phyloP scores from a whole-genome alignment of 2,797 vertebrate genomes.

The Acipenser ruthenus region DNA sequence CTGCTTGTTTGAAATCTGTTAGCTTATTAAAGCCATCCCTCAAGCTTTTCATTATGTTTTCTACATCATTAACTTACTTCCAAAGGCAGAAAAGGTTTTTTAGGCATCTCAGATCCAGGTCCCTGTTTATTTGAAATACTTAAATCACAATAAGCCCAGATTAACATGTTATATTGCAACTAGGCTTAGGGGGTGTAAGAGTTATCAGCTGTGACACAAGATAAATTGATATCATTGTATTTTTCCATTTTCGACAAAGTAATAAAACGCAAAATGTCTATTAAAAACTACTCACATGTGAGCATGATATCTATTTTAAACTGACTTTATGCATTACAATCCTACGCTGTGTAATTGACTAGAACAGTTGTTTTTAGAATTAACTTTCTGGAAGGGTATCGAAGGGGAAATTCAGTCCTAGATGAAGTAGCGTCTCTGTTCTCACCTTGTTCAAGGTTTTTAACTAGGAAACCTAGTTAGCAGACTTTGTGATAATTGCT shows the following conservation, averaged over 20 bases:
- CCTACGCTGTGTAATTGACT: too few relatives aligned
- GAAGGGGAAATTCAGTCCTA: too few relatives aligned
- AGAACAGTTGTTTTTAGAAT: too few relatives aligned
- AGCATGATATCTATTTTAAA: too few relatives aligned
- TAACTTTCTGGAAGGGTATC: too few relatives aligned
- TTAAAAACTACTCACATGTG: too few relatives aligned
- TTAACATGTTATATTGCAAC: constrained; percentile 17
- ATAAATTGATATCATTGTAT: constrained; percentile 9
- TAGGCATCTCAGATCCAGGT: constrained; percentile 20
- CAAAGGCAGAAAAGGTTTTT: constrained; percentile 24
- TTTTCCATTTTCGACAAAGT: neutral
- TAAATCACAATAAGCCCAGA: constrained; percentile 15
- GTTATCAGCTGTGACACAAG: constrained; percentile 15
- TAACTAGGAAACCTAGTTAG: too few relatives aligned
- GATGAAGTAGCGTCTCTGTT: too few relatives aligned
- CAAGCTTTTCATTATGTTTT: constrained; percentile 21
- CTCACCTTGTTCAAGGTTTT: too few relatives aligned
- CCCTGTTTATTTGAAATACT: constrained; percentile 19
- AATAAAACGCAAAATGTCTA: too few relatives aligned
- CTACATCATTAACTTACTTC: constrained; percentile 31
- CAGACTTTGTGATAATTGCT: too few relatives aligned
- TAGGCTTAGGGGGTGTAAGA: neutral
- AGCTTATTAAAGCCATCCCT: constrained; percentile 35
- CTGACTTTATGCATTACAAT: too few relatives aligned
- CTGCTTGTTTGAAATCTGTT: constrained; percentile 29